These are phyloP conservation scores for Pagrus major DNA, from an alignment of 2,113 vertebrate species.

Conservation along the genomic window DNA sequence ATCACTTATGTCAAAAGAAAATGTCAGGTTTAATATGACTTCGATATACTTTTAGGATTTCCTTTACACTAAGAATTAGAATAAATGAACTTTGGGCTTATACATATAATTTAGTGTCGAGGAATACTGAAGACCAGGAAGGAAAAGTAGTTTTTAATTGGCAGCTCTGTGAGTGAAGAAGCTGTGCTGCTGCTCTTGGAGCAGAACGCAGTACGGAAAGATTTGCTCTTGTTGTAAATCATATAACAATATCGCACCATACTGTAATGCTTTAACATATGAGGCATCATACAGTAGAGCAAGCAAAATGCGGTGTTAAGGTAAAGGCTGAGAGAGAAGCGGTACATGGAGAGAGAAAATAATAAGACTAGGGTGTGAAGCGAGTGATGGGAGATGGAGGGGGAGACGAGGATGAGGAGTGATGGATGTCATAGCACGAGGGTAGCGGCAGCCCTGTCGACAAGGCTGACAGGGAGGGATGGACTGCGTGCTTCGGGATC, in stretches of 20 bases:
- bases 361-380: constrained; percentile 1
- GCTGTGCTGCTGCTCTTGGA: background rate
- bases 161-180: background rate
- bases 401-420: constrained; percentile 14
- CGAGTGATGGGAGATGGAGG: background rate
- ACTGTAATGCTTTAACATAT: background rate
- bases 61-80: background rate
- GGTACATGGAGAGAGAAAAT: background rate
- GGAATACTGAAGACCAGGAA: background rate
- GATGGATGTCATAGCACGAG: constrained; percentile 44
- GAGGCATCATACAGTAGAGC: background rate
- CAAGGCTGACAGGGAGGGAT: constrained; percentile 42
- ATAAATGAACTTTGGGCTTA: background rate
- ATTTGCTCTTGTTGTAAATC: background rate
- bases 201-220: background rate
- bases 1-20: too few species aligned
- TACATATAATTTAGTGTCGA: constrained; percentile 1
- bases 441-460: constrained; percentile 24
- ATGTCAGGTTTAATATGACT: too few species aligned
- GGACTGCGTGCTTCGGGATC: constrained; percentile 19
- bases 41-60: background rate
- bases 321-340: background rate
- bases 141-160: background rate
- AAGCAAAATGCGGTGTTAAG: background rate
- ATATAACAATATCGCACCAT: background rate